Evolutionary conservation across 1,140 invertebrate genomes (phyloP).

Genomic region (Drosophila tani): DNA sequence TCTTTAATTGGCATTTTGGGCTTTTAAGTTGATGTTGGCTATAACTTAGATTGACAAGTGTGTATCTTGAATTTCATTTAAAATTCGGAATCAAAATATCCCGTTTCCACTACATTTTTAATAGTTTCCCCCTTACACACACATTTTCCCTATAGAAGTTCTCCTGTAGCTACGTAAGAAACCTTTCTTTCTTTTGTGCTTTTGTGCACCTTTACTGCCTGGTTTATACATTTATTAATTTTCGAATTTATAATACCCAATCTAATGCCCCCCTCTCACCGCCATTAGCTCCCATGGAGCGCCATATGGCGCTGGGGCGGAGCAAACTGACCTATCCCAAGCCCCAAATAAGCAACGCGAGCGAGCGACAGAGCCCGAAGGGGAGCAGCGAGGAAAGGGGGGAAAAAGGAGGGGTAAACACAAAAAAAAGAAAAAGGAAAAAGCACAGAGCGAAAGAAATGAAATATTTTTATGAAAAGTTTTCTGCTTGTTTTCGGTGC

Average conservation of each 20-base stretch:
- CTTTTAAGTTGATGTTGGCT: background rate
- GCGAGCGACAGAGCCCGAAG: background rate
- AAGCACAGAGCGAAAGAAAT: slow-evolving; percentile 36
- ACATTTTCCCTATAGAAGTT: background rate
- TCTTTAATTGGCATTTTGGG: too few relatives aligned
- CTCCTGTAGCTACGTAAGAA: background rate
- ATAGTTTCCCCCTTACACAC: background rate
- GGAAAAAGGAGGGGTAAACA: background rate
- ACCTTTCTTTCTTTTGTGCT: background rate
- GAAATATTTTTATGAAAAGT: slow-evolving; percentile 61
- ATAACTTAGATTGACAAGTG: too few relatives aligned
- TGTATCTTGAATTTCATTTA: background rate
- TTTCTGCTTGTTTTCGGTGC: slow-evolving; percentile 57
- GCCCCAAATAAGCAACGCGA: slow-evolving; percentile 10
- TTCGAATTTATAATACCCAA: slow-evolving; percentile 42
- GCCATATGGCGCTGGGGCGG: slow-evolving; percentile 67
- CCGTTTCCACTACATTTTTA: background rate
- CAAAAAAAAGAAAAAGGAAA: background rate
- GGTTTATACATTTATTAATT: slow-evolving; percentile 44
- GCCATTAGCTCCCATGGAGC: background rate
- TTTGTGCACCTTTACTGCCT: slow-evolving; percentile 14
- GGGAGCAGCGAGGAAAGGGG: background rate
- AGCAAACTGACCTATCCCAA: slow-evolving; percentile 70
- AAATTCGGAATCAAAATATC: background rate
- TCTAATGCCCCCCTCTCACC: background rate